Evolutionary conservation across 92 coral and sea anemone genomes (phyloP).

Genomic region (Umimayanthus kanabou): DNA sequence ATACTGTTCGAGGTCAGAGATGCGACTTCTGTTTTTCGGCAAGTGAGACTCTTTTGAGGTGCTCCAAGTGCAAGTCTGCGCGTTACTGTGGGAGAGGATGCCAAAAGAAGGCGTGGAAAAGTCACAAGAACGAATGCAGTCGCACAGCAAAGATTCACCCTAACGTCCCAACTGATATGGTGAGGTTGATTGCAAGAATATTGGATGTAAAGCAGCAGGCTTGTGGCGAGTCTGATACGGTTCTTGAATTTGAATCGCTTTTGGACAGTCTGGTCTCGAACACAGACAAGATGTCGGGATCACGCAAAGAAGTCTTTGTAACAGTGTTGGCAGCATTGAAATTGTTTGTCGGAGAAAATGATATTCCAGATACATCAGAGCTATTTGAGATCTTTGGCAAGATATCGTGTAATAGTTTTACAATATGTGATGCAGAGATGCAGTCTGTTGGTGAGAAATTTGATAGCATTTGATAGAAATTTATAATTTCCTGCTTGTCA

Average conservation of each 20-base stretch:
- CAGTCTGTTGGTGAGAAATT: conserved; percentile 76
- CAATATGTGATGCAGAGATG: conserved; percentile 90
- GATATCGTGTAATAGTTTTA: conserved; percentile 89
- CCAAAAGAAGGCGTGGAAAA: conserved; percentile 87
- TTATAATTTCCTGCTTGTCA: too few relatives aligned
- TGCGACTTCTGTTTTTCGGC: conserved; percentile 79
- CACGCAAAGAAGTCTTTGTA: conserved; percentile 72
- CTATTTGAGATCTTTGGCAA: conserved; percentile 86
- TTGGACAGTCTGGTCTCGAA: conserved; percentile 72
- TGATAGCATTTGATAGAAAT: too few relatives aligned
- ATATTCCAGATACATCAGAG: conserved; percentile 42
- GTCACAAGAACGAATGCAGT: conserved; percentile 86
- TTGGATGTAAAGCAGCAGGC: conserved; percentile 40
- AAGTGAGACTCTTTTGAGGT: conserved; percentile 63
- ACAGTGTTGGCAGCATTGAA: conserved; percentile 58
- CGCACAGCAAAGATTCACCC: conserved; percentile 62
- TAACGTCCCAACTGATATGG: conserved; percentile 79
- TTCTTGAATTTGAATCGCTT: conserved; percentile 12
- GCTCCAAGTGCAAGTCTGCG: conserved; percentile 84
- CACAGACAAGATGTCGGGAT: conserved; percentile 53
- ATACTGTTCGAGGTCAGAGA: conserved; percentile 66
- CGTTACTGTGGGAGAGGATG: conserved; percentile 84
- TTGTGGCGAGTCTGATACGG: not conserved
- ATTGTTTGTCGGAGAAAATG: conserved; percentile 59
- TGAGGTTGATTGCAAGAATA: conserved; percentile 72